Conservation (phyloP, 1,140 invertebrate genomes). For the Saccostrea echinata region DNA sequence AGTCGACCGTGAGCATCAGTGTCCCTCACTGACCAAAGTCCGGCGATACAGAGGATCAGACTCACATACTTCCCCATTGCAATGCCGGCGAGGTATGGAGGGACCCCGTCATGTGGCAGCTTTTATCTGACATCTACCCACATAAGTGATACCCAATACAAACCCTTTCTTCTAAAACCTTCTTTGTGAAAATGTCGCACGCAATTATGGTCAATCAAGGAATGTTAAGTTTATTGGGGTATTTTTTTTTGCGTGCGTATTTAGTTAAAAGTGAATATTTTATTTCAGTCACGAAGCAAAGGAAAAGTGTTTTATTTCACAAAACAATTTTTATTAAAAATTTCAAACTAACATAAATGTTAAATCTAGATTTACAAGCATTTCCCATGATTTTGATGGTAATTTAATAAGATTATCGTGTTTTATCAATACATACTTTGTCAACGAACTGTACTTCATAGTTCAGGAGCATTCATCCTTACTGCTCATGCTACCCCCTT, state of each 20-base stretch:
- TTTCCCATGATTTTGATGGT: not conserved
- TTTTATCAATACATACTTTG: too few species aligned
- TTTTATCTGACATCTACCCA: not conserved
- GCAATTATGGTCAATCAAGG: conserved; percentile 10
- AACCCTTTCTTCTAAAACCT: not conserved
- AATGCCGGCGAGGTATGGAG: not conserved
- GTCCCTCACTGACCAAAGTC: not conserved
- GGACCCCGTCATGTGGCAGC: not conserved
- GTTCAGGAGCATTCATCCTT: too few species aligned
- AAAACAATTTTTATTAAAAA: not conserved
- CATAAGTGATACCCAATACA: not conserved
- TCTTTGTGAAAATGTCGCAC: conserved; percentile 12
- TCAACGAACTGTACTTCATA: too few species aligned
- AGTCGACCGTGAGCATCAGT: not conserved
- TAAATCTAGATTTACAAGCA: not conserved
- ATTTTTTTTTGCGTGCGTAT: not conserved
- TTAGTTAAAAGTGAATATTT: not conserved
- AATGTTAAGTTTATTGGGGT: not conserved
- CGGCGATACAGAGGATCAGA: not conserved
- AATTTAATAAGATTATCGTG: not conserved
- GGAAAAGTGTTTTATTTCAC: not conserved
- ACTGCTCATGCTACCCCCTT: too few species aligned
- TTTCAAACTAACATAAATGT: not conserved
- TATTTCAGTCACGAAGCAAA: not conserved
- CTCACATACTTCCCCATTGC: not conserved